Evolutionary conservation across 2,797 vertebrate species (phyloP), one percentile per base, ranked within the genome.

Genomic region (Nannoperca australis): DNA sequence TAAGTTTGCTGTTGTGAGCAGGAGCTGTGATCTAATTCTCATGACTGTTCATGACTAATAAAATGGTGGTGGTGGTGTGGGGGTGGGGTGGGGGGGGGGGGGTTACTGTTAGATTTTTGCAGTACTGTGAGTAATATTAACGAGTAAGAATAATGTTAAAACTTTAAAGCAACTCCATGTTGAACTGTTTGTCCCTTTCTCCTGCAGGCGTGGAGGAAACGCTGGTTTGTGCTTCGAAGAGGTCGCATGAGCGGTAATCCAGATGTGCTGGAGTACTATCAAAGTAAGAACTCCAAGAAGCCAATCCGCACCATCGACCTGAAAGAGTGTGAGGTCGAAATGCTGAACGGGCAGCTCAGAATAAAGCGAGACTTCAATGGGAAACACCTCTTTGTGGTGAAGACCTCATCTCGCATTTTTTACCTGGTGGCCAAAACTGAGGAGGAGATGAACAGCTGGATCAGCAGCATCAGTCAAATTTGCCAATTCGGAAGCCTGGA

Each of bases 351-450:
- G 10, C 95, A 96, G 14, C 96, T 95, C 40, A 93, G 96, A 27
- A 92, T 98, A 78, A 97, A 95, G 89, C 95, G 97, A 32, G 96
- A 97, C 72, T 97, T 99, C 84, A 95, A 97, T 45, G 97, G 97
- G 79, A 96, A 97, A 83, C 98, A 97, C 0, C 95, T 98, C 36
- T 99, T 99, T 61, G 94, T 98, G 17, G 97, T 99, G 68, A 98
- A 98, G 86, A 99, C 98, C 0, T 90, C 95, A 0, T 95, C 94
- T 13, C 97, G 98, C 7, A 94, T 97, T 68, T 99, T 98, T 90
- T 99, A 99, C 92, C 95, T 99, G 91, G 97, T 99, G 85, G 98
- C 98, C 90, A 98, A 98, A 90, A 99, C 97, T 0, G 97, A 98
- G 85, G 97, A 97, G 78, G 98, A 99, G 92, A 99, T 98, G 98